phyloP scores from a whole-genome alignment of 2,888 invertebrate genomes.

The Drosophila macrospina region DNA sequence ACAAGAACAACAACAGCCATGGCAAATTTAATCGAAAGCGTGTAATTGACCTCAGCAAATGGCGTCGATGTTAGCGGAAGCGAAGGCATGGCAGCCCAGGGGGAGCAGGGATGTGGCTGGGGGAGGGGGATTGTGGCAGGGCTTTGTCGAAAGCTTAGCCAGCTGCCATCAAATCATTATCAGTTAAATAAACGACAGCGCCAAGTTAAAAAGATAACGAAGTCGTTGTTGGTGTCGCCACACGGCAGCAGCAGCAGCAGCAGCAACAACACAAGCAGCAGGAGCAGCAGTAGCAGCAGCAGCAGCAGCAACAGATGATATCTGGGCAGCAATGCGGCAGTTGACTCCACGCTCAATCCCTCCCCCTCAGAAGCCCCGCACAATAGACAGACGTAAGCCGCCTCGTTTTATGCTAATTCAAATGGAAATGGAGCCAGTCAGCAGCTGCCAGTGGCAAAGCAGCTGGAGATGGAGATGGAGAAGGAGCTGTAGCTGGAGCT shows the following conservation, averaged over 20 bases:
- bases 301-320: slow-evolving; percentile 74
- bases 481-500: not conserved
- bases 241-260: slow-evolving; percentile 47
- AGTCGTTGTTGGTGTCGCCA: slow-evolving; percentile 62
- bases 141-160: slow-evolving; percentile 79
- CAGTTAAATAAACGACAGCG: slow-evolving; percentile 80
- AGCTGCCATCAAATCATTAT: slow-evolving; percentile 80
- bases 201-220: slow-evolving; percentile 80
- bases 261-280: slow-evolving; percentile 17
- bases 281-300: slow-evolving; percentile 19
- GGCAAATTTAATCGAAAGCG: slow-evolving; percentile 79
- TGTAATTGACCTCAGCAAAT: slow-evolving; percentile 80
- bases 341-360: slow-evolving; percentile 33
- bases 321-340: slow-evolving; percentile 58
- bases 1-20: slow-evolving; percentile 50
- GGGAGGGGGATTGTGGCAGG: slow-evolving; percentile 30
- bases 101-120: slow-evolving; percentile 3
- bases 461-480: slow-evolving; percentile 9
- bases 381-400: slow-evolving; percentile 81
- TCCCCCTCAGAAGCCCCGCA: slow-evolving; percentile 17
- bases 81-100: slow-evolving; percentile 4
- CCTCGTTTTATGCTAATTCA: slow-evolving; percentile 80
- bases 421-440: slow-evolving; percentile 81
- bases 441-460: slow-evolving; percentile 65
- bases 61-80: slow-evolving; percentile 55